Evolutionary conservation across 2,888 invertebrate species (phyloP), one percentile per base, ranked within the genome.

Genomic region (Macrosiphum euphorbiae): DNA sequence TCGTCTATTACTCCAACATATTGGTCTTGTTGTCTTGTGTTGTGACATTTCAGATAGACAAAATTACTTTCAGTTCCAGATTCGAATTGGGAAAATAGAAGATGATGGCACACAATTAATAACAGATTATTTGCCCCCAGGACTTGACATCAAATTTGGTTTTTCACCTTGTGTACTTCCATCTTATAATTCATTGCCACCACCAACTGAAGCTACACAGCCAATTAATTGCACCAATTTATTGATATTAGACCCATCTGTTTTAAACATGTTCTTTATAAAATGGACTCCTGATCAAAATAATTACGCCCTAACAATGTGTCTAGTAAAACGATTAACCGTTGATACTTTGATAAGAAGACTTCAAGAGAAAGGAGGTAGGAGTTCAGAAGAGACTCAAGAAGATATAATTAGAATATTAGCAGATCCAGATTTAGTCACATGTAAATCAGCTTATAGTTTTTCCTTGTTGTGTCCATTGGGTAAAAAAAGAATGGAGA

Each of bases 221-320:
- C 99, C 99, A 0, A 98, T 99, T 10, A 99, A 99, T 96, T 98
- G 99, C 94, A 99, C 99, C 97, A 97, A 0, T 96, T 98, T 95
- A 97, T 98, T 28, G 98, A 98, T 96, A 96, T 98, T 94, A 98
- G 98, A 55, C 98, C 98, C 0, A 98, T 98, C 0, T 10, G 98
- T 98, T 11, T 97, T 97, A 8, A 99, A 99, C 96, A 97, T 97
- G 88, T 97, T 99, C 95, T 97, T 97, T 94, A 98, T 99, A 50
- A 97, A 98, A 26, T 99, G 99, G 99, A 98, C 98, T 44, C 97
- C 98, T 0, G 99, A 99, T 96, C 97, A 98, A 95, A 96, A 98
- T 67, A 95, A 97, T 95, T 99, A 98, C 95, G 98, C 98, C 86
- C 97, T 99, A 94, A 97, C 98, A 50, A 97, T 99, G 55, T 98